These are phyloP conservation scores for Himalopsyche japonica DNA, from an alignment of 2,888 invertebrate species.

Conservation along the genomic window DNA sequence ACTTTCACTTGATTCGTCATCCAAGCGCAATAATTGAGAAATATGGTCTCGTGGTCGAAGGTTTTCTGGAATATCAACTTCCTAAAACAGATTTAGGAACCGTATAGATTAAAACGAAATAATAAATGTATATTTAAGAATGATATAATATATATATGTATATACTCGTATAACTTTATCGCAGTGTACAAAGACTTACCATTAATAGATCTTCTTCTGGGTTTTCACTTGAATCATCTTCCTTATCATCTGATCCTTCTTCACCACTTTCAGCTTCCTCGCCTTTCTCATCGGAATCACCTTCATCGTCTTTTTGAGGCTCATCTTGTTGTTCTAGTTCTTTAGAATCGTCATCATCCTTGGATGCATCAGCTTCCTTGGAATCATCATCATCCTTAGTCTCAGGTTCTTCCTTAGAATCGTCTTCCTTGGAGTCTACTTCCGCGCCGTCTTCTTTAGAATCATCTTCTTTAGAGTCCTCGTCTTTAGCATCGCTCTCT, in stretches of 20 bases:
- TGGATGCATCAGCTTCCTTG: constrained; percentile 39
- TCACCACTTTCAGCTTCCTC: constrained; percentile 20
- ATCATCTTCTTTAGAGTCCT: constrained; percentile 41
- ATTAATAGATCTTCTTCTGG: constrained; percentile 69
- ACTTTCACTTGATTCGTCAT: constrained; percentile 72
- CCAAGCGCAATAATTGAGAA: constrained; percentile 76
- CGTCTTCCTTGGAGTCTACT: constrained; percentile 41
- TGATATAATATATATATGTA: background rate
- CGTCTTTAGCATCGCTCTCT: constrained; percentile 41
- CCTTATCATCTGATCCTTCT: constrained; percentile 39
- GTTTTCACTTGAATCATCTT: constrained; percentile 45
- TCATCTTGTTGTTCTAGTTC: constrained; percentile 37
- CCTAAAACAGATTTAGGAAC: constrained; percentile 52
- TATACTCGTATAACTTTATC: background rate
- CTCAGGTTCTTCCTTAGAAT: constrained; percentile 43
- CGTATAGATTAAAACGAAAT: background rate
- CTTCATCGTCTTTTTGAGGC: constrained; percentile 35
- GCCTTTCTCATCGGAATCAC: constrained; percentile 43
- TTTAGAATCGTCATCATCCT: constrained; percentile 38
- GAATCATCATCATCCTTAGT: constrained; percentile 37
- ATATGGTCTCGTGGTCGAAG: constrained; percentile 80
- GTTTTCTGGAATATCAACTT: constrained; percentile 75
- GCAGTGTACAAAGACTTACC: constrained; percentile 48
- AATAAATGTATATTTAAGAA: background rate
- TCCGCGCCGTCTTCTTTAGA: constrained; percentile 33